Evolutionary conservation across 1,140 invertebrate species (phyloP).

Genomic region (Melanaphis sacchari): DNA sequence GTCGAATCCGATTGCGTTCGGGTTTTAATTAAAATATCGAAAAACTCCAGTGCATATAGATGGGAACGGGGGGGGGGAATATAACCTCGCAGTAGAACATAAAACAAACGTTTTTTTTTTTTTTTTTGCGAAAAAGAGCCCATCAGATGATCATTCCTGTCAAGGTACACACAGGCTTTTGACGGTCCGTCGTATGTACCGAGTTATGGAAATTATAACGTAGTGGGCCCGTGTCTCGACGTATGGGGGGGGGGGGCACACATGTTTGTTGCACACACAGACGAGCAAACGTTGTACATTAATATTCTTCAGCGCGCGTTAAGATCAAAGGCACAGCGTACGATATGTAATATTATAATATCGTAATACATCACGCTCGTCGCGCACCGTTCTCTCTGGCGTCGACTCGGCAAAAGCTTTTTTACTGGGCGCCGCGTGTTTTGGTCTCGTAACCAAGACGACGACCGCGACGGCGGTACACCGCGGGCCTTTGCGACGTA

Average conservation of each 20-base stretch:
- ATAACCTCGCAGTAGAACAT: neutral
- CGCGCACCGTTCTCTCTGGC: neutral
- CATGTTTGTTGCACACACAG: neutral
- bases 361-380: neutral
- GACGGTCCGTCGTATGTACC: neutral
- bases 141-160: neutral
- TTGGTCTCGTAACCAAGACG: conserved; percentile 29
- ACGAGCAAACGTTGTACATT: neutral
- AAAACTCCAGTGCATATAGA: neutral
- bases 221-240: too few relatives aligned
- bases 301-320: neutral
- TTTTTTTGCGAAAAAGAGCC: neutral
- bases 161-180: neutral
- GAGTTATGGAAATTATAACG: neutral
- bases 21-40: conserved; percentile 34
- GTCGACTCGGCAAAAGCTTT: neutral
- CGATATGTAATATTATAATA: neutral
- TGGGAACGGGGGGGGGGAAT: neutral
- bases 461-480: neutral
- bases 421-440: neutral
- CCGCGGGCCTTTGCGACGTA: neutral
- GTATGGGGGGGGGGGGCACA: too few relatives aligned
- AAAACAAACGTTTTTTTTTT: conserved; percentile 7
- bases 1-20: neutral
- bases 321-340: neutral